Percentiles rank a stretch among this genome's conserved stretches.
Evolutionary conservation across 2,797 vertebrate genomes (phyloP).

Genomic region (Rhodeus uyekii): DNA sequence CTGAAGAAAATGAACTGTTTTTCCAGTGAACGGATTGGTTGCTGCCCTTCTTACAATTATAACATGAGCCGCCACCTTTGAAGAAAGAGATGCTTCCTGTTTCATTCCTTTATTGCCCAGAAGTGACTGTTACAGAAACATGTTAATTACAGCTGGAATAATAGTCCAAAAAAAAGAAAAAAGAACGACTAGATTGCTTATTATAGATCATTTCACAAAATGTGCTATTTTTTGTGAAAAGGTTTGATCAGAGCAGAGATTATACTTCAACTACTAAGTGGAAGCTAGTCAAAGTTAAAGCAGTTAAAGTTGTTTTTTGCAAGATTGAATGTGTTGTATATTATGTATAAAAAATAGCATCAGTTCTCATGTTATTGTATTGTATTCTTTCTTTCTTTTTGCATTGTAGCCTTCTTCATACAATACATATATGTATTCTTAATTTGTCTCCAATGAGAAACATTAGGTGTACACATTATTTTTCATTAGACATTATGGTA

Average conservation of each 20-base stretch:
- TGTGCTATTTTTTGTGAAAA: conserved; percentile 40
- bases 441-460: conserved; percentile 15
- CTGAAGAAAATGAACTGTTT: conserved; percentile 31
- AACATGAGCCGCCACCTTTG: background rate
- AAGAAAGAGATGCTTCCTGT: conserved; percentile 9
- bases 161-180: conserved; percentile 50
- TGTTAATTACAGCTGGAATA: background rate
- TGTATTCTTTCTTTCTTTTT: conserved; percentile 54
- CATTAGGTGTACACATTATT: conserved; percentile 19
- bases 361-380: conserved; percentile 63
- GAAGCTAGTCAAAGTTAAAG: conserved; percentile 69
- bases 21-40: conserved; percentile 27
- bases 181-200: conserved; percentile 46
- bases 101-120: conserved; percentile 6
- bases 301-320: conserved; percentile 65
- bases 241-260: conserved; percentile 65
- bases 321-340: conserved; percentile 75
- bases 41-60: conserved; percentile 7
- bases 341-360: conserved; percentile 78
- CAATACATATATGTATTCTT: conserved; percentile 21
- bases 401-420: conserved; percentile 50
- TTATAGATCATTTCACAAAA: conserved; percentile 2
- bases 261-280: conserved; percentile 70
- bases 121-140: background rate
- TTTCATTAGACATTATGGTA: background rate